phyloP scores from a whole-genome alignment of 1,140 invertebrate species.

The Carcinoscorpius rotundicauda region DNA sequence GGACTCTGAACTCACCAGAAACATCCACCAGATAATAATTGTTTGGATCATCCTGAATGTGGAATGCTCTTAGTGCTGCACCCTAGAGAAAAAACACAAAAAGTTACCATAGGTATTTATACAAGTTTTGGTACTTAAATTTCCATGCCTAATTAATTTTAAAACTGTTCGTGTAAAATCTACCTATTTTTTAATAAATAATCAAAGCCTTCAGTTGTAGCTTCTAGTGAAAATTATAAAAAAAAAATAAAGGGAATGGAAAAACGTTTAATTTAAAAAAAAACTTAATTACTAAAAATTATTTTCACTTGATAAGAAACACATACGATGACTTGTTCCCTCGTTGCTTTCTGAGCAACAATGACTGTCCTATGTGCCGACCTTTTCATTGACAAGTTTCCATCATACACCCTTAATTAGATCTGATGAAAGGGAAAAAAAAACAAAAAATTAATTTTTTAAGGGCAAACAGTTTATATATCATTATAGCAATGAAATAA shows the following conservation, averaged over 20 bases:
- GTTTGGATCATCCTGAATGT: conserved; percentile 85
- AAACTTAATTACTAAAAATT: not conserved
- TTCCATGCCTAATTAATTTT: no score
- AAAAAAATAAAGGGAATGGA: no score
- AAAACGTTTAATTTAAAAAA: not conserved
- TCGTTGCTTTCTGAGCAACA: conserved; percentile 69
- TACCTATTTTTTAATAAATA: no score
- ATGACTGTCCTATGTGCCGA: conserved; percentile 83
- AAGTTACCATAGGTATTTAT: not conserved
- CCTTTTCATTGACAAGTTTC: conserved; percentile 80
- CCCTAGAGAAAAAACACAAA: conserved; percentile 31
- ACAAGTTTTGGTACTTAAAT: no score
- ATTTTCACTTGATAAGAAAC: not conserved
- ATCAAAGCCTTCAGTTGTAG: no score
- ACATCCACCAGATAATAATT: conserved; percentile 69
- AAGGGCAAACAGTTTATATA: no score
- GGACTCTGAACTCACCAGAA: conserved; percentile 44
- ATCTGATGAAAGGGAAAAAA: no score
- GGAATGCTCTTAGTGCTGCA: conserved; percentile 85
- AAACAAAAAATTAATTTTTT: no score
- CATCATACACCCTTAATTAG: conserved; percentile 80
- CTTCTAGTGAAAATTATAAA: no score
- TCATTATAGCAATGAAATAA: no score
- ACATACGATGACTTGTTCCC: conserved; percentile 67
- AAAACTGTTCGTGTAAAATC: no score